A percentile compares a stretch with the other conserved stretches of the same genome.
Conservation (phyloP, 1,140 invertebrate species). For the Calephelis virginiensis region DNA sequence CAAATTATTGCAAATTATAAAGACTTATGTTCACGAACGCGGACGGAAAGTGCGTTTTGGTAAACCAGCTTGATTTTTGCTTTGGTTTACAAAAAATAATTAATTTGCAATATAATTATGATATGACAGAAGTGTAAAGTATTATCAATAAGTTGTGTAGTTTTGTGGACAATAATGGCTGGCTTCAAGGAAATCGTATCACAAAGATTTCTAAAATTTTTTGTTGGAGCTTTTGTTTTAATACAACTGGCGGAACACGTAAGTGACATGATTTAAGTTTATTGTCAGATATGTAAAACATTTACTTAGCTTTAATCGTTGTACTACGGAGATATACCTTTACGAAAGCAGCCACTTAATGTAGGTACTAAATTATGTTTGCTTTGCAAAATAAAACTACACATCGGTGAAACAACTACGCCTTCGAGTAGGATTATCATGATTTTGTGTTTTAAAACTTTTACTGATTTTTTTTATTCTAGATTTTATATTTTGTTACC, state of each 20-base stretch:
- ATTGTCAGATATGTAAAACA: slow-evolving; percentile 38
- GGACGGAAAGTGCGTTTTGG: background rate
- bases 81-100: background rate
- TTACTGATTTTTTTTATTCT: too few species aligned
- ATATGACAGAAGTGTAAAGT: slow-evolving; percentile 47
- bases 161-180: slow-evolving; percentile 46
- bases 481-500: too few species aligned
- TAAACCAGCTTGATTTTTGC: background rate
- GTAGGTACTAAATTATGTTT: slow-evolving; percentile 35
- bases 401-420: background rate
- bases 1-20: too few species aligned
- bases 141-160: slow-evolving; percentile 36
- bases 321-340: background rate
- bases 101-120: slow-evolving; percentile 39
- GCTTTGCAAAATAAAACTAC: slow-evolving; percentile 30
- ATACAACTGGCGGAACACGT: slow-evolving; percentile 53
- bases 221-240: slow-evolving; percentile 50
- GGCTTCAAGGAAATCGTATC: slow-evolving; percentile 36
- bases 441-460: background rate
- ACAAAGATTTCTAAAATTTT: slow-evolving; percentile 42
- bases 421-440: background rate
- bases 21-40: background rate
- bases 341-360: too few species aligned
- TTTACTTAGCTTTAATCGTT: background rate
- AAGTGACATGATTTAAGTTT: slow-evolving; percentile 46